phyloP scores from a whole-genome alignment of 2,797 vertebrate species.

The Sternarchorhynchus goeldii region DNA sequence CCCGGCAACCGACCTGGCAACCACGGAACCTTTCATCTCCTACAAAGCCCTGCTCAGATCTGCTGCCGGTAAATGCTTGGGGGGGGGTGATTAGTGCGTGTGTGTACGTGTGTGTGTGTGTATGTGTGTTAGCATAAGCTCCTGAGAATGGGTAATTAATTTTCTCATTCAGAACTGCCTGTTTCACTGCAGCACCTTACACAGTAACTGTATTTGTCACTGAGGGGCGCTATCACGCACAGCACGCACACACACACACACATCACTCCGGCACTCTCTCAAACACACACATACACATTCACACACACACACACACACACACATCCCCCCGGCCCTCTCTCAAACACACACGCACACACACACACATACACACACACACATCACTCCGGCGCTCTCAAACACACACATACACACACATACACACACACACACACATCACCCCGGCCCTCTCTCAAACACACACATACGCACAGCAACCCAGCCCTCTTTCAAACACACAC shows the following conservation, averaged over 20 bases:
- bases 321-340: constrained; percentile 2
- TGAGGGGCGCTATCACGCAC: constrained; percentile 69
- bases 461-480: not conserved
- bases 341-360: constrained; percentile 34
- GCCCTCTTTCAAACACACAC: too few relatives aligned
- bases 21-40: constrained; percentile 56
- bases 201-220: constrained; percentile 78
- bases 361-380: constrained; percentile 29
- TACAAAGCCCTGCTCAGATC: constrained; percentile 57
- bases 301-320: not conserved
- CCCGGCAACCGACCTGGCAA: constrained; percentile 45
- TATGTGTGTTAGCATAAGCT: constrained; percentile 52
- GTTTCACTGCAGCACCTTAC: constrained; percentile 55
- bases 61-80: constrained; percentile 41
- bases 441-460: not conserved
- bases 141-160: constrained; percentile 55
- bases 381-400: not conserved
- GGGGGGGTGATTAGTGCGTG: constrained; percentile 44
- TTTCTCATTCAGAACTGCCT: constrained; percentile 60
- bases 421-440: not conserved
- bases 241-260: constrained; percentile 61
- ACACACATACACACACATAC: constrained; percentile 13
- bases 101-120: constrained; percentile 40
- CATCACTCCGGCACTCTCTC: not conserved
- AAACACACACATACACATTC: not conserved